phyloP scores from a whole-genome alignment of 37 sponge, comb jelly and placozoan genomes.

The Diacarnus erythraeanus region DNA sequence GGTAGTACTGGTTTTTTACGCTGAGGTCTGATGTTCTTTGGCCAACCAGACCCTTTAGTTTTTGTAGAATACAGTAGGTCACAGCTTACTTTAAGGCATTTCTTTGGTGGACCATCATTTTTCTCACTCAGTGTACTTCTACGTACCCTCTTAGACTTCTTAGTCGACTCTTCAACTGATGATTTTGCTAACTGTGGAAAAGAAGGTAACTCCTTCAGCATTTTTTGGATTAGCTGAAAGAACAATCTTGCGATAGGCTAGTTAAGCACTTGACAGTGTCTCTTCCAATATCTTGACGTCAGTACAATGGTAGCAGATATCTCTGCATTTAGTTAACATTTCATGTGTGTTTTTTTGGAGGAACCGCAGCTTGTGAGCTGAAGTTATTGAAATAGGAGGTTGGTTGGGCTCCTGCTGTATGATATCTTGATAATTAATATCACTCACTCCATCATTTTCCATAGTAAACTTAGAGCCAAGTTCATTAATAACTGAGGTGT shows the following conservation, averaged over 20 bases:
- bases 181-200: neutral
- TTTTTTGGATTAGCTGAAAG: neutral
- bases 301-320: neutral
- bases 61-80: neutral
- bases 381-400: constrained; percentile 2
- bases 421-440: neutral
- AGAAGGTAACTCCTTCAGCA: neutral
- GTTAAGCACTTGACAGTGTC: neutral
- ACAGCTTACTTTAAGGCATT: neutral
- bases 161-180: neutral
- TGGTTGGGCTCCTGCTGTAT: neutral
- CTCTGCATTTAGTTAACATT: neutral
- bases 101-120: neutral
- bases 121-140: neutral
- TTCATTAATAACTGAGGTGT: neutral
- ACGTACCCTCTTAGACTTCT: neutral
- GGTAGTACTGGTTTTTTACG: neutral
- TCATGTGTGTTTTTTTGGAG: neutral
- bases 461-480: neutral
- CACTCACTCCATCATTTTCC: neutral
- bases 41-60: neutral
- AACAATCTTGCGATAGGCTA: neutral
- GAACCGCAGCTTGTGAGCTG: neutral
- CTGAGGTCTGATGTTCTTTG: neutral
- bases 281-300: neutral